Base-by-base conservation (phyloP, 2,797 vertebrate genomes). In the Pseudotriccus pelzelni region DNA sequence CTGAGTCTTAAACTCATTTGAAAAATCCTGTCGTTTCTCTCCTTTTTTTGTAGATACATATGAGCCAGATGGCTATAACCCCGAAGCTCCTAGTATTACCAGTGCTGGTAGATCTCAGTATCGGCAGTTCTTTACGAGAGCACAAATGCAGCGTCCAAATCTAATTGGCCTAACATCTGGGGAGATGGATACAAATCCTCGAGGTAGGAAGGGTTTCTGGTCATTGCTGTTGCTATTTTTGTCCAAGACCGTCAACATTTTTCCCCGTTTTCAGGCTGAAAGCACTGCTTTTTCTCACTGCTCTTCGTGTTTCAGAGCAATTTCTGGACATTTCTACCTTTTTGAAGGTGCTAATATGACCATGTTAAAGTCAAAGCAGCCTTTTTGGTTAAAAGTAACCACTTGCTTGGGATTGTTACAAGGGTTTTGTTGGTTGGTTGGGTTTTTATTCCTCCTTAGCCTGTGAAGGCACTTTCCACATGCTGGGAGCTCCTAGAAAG, bases 51-150 rank as follows among this genome's bases (percentile, higher is more conserved):
- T 96, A 99, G 99, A 99, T 98, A 99, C 98, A 56, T 99, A 99
- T 80, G 99, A 99, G 97, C 99, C 99, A 78, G 99, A 99, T 98
- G 99, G 99, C 75, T 99, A 99, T 97, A 99, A 99, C 97, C 99
- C 99, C 32, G 99, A 99, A 98, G 99, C 99, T 75, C 99, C 99
- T 59, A 99, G 98, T 95, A 98, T 99, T 97, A 99, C 99, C 25
- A 98, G 98, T 94, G 97, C 99, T 81, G 98, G 98, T 94, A 98
- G 99, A 96, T 98, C 99, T 94, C 98, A 98, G 60, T 99, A 99
- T 84, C 98, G 99, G 47, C 99, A 99, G 93, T 99, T 99, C 97
- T 99, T 99, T 97, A 99, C 99, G 23, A 98, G 99, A 87, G 98
- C 99, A 82, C 99, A 99, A 97, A 99, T 98, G 30, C 99, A 99